Base-by-base conservation (phyloP, 2,113 vertebrate genomes). In the Semicossyphus pulcher region DNA sequence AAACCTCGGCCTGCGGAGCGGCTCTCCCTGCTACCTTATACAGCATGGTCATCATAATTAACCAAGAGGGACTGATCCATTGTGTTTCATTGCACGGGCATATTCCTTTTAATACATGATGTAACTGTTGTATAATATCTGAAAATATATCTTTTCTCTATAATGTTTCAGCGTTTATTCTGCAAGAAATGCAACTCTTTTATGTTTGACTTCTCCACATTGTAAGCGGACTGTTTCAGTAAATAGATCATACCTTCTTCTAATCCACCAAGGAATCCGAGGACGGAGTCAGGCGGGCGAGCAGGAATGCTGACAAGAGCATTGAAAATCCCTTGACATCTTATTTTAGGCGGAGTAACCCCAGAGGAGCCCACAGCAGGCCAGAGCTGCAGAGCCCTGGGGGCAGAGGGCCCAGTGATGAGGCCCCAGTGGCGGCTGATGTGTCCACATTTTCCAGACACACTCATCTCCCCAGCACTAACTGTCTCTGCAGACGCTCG, bases 401-500 rank as follows among this genome's bases (percentile, higher is more conserved):
- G 85, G 88, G 65, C 76, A 86, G 25, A 90, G 71, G 58, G 72
- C 88, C 66, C 12, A 59, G 72, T 56, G 78, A 84, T 72, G 71
- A 92, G 86, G 75, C 78, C 81, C 81, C 84, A n/a, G 91, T 64
- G 86, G 83, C 85, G 90, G 91, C 80, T 89, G 76, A 79, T 77
- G 86, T 80, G 80, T 78, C 82, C 80, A 39, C 64, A 84, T 44
- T 91, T 87, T 89, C 78, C 90, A 80, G 76, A 81, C 68, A 72
- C 76, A 80, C 80, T 80, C 87, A 61, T 84, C 90, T 83, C 91
- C 59, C 65, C 76, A 61, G 72, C 47, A 70, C 92, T 87, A 89
- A 86, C 86, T 86, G 90, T 94, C 91, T 58, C 85, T 93, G 92
- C 85, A 86, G 83, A 91, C 56, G 44, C 89, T 93, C 79, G 1